Percentiles rank a stretch among this genome's conserved stretches.
Conservation (phyloP, 1,140 invertebrate species). For the Aplysia californica region DNA sequence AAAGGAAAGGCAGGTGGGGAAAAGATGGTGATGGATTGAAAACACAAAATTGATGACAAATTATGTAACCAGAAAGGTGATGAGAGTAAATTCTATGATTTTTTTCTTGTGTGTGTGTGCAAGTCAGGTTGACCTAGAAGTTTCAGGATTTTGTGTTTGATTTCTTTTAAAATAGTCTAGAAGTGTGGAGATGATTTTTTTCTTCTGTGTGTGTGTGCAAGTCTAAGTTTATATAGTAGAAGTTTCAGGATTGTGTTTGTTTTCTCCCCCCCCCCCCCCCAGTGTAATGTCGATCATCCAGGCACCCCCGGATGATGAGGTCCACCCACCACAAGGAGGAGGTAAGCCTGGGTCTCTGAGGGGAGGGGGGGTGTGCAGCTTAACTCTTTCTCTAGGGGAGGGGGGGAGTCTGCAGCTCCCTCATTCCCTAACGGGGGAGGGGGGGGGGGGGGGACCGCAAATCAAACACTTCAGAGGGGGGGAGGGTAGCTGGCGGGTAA, state of each 20-base stretch:
- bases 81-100: no score
- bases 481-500: no score
- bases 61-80: no score
- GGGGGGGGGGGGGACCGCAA: no score
- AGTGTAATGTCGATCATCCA: conserved; percentile 7
- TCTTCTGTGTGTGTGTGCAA: background rate
- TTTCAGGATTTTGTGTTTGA: background rate
- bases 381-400: no score
- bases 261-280: background rate
- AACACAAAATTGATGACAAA: no score
- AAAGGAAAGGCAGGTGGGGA: no score
- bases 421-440: no score
- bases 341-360: background rate
- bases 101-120: background rate
- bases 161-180: background rate
- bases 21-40: no score
- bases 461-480: no score
- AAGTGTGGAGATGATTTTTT: background rate
- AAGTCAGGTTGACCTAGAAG: background rate
- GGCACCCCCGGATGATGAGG: background rate
- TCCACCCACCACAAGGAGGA: background rate
- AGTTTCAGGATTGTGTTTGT: background rate
- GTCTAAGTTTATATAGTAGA: background rate
- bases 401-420: no score
- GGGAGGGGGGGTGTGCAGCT: no score